These are phyloP conservation scores for Microctonus brassicae DNA, from an alignment of 2,888 invertebrate species.

Conservation along the genomic window DNA sequence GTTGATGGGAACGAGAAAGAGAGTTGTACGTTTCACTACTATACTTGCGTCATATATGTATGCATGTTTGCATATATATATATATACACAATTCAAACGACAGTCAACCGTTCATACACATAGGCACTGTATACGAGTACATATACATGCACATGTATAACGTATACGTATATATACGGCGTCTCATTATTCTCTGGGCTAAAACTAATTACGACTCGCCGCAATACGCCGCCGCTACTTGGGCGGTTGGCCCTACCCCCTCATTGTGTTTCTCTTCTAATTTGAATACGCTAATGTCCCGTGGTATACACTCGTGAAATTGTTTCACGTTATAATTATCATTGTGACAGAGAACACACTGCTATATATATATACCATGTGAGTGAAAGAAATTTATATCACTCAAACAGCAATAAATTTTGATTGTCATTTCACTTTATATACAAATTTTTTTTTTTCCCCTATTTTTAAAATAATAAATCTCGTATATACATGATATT, in stretches of 20 bases:
- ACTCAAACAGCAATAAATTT: constrained; percentile 6
- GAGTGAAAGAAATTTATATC: not conserved
- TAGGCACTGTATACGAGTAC: too few species aligned
- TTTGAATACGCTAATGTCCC: constrained; percentile 56
- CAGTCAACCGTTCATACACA: constrained; percentile 2
- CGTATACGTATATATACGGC: not conserved
- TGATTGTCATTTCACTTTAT: not conserved
- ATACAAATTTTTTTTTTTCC: not conserved
- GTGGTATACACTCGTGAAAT: constrained; percentile 24
- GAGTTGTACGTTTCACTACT: too few species aligned
- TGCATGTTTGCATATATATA: not conserved
- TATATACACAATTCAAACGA: not conserved
- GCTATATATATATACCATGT: not conserved
- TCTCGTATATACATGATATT: not conserved
- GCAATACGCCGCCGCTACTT: constrained; percentile 47
- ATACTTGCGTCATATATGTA: too few species aligned
- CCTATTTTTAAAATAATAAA: not conserved
- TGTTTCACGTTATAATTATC: constrained; percentile 16
- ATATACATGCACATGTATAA: not conserved
- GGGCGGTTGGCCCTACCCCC: constrained; percentile 46
- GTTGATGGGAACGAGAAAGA: not conserved
- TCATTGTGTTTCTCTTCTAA: constrained; percentile 43
- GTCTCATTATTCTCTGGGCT: constrained; percentile 56
- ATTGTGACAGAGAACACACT: not conserved
- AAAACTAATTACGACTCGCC: constrained; percentile 60